Conservation (phyloP, 2,888 invertebrate species). For the Rhogogaster chlorosoma region DNA sequence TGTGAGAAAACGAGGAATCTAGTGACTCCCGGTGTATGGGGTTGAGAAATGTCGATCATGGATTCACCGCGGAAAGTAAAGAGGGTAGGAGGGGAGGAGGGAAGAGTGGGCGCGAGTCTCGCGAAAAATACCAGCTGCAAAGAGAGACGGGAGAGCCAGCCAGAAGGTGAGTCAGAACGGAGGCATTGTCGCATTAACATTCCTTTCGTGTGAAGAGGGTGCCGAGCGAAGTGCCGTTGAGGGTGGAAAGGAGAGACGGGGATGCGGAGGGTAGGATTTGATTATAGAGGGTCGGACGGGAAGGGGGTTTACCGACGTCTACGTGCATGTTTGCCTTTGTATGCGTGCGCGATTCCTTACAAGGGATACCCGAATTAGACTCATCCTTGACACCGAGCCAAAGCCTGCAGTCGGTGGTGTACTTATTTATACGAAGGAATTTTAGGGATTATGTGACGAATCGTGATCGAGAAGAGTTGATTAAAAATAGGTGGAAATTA, state of each 20-base stretch:
- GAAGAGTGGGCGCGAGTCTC: background rate
- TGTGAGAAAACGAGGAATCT: constrained; percentile 31
- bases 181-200: constrained; percentile 77
- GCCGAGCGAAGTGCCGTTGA: constrained; percentile 57
- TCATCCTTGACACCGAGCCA: constrained; percentile 40
- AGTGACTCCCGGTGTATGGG: background rate
- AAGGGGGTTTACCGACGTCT: constrained; percentile 43
- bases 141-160: constrained; percentile 49
- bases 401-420: background rate
- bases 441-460: background rate
- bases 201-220: constrained; percentile 77
- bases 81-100: background rate
- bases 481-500: background rate
- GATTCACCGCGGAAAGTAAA: constrained; percentile 13
- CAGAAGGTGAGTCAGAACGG: constrained; percentile 72
- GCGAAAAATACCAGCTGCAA: constrained; percentile 25
- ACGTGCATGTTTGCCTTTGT: constrained; percentile 27
- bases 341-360: constrained; percentile 23
- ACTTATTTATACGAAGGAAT: background rate
- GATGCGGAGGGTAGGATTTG: constrained; percentile 76
- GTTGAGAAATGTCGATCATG: constrained; percentile 26
- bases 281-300: constrained; percentile 73
- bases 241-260: constrained; percentile 54
- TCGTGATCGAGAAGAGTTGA: background rate
- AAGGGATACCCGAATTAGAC: constrained; percentile 35